phyloP scores from a whole-genome alignment of 2,888 invertebrate species.

The Myopa tessellatipennis region DNA sequence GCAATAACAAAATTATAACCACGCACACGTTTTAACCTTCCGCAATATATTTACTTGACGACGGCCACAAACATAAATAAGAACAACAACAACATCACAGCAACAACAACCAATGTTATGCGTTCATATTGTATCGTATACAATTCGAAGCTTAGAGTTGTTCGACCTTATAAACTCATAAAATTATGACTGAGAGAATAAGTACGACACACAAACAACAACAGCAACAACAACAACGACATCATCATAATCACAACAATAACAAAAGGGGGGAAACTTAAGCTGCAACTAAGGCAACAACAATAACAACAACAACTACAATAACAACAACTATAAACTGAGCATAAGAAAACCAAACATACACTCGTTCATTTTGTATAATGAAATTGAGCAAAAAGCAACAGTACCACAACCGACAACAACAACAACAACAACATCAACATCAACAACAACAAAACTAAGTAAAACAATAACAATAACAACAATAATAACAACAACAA shows the following conservation, averaged over 20 bases:
- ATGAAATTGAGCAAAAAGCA: too few species aligned
- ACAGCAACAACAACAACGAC: not conserved
- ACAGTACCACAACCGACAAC: not conserved
- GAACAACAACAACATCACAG: not conserved
- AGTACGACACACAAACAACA: not conserved
- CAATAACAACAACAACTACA: slow-evolving; percentile 3
- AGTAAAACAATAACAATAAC: not conserved
- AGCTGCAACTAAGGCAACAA: not conserved
- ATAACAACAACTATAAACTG: not conserved
- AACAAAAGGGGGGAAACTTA: too few species aligned
- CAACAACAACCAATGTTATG: too few species aligned
- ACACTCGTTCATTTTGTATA: not conserved
- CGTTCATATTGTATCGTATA: too few species aligned
- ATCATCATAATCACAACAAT: not conserved
- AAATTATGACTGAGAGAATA: too few species aligned
- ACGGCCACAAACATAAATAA: not conserved
- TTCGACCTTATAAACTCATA: too few species aligned
- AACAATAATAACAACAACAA: slow-evolving; percentile 18
- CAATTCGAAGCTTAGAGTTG: too few species aligned
- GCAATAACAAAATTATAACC: too few species aligned
- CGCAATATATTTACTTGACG: slow-evolving; percentile 14
- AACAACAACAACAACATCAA: slow-evolving; percentile 19
- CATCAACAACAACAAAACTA: slow-evolving; percentile 4
- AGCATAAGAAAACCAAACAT: not conserved
- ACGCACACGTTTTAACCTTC: slow-evolving; percentile 25